These are phyloP conservation scores for Huso huso DNA, from an alignment of 2,797 vertebrate genomes.

Conservation along the genomic window DNA sequence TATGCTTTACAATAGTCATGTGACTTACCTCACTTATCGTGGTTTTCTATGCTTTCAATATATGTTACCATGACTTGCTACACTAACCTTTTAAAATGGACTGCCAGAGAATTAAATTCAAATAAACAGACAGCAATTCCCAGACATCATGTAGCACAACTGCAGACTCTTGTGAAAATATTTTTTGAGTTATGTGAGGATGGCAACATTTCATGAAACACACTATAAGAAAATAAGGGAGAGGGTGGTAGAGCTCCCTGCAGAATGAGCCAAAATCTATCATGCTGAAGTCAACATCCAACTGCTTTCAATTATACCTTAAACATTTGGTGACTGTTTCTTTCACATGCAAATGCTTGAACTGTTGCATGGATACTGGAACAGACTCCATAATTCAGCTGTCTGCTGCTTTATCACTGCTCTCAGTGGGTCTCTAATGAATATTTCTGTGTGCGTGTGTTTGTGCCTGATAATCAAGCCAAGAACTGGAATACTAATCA, in stretches of 20 bases:
- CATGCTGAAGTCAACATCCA: constrained; percentile 31
- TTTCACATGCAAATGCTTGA: constrained; percentile 66
- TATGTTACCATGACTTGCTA: no score
- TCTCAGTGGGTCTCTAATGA: constrained; percentile 63
- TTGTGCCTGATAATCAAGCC: constrained; percentile 69
- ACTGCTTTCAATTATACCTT: constrained; percentile 41
- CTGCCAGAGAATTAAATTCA: no score
- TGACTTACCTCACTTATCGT: no score
- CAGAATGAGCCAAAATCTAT: constrained; percentile 21
- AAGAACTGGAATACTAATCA: constrained; percentile 53
- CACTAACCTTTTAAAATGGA: no score
- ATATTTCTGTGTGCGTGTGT: constrained; percentile 64
- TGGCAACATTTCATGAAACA: constrained; percentile 4
- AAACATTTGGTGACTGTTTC: constrained; percentile 47
- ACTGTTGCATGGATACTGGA: constrained; percentile 43
- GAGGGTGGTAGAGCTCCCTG: constrained; percentile 11
- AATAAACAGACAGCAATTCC: no score
- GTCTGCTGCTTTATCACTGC: constrained; percentile 63
- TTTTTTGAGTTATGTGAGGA: constrained; percentile 11
- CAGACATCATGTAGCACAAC: background rate
- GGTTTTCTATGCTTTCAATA: no score
- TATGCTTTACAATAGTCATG: no score
- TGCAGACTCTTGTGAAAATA: background rate
- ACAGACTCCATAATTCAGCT: constrained; percentile 54
- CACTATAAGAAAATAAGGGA: constrained; percentile 6